Base-by-base conservation (phyloP, 2,113 vertebrate species). In the Scolopax mira region DNA sequence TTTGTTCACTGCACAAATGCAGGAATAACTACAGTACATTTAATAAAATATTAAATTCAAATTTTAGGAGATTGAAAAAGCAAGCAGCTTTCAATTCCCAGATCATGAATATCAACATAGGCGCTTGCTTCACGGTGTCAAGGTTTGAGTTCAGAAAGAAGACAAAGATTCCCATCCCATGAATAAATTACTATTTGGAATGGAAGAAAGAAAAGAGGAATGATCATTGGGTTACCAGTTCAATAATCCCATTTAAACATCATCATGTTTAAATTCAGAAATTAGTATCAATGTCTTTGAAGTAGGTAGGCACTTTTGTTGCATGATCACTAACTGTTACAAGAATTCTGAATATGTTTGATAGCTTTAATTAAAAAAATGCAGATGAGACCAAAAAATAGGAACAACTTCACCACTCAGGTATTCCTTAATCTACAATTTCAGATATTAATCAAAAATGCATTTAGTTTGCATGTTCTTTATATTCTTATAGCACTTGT, bases 31-130 rank as follows among this genome's bases (percentile, higher is more conserved):
- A 14, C 31, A 11, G 23, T 48, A 71, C 42, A 79, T 83, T 90
- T 80, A 80, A 91, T 94, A 80, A 91, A 95, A 96, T 91, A 90
- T 92, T 94, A 87, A 93, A 96, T 88, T 97, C 65, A 95, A 79
- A 67, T 89, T 94, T 93, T 85, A 71, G n/a, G 64, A 90, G 73
- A 69, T 18, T 86, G 78, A 85, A 94, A 92, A 89, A 88, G 48
- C 67, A 92, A 97, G 86, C 54, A 80, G 55, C 41, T 85, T 94
- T 95, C 85, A 87, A 90, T 94, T 97, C 95, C 94, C 95, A 94
- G 64, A 94, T 91, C 75, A 96, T 96, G 82, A 97, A 94, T 97
- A 96, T 70, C 96, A 96, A 91, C 77, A 87, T 69, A 97, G 79
- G 66, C 89, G 41, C 64, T 93, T 96, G 81, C 57, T 90, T 94